A percentile compares a stretch with the other conserved stretches of the same genome.
These are phyloP conservation scores for Siniperca scherzeri DNA, from an alignment of 2,797 vertebrate genomes.

Conservation along the genomic window DNA sequence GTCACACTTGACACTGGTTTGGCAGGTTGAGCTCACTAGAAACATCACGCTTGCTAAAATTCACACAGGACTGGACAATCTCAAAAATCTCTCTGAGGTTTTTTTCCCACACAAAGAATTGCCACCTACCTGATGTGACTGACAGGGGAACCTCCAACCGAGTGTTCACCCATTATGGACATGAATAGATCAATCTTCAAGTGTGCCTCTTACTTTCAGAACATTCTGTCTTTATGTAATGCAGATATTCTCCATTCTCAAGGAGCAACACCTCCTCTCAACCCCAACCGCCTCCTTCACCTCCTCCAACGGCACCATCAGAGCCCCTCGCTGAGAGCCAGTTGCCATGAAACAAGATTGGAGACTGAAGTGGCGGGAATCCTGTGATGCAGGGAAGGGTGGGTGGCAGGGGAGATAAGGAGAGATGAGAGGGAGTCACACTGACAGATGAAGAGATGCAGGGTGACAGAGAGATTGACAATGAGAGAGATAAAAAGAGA, in stretches of 20 bases:
- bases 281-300: neutral
- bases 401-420: neutral
- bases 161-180: conserved; percentile 4
- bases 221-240: conserved; percentile 35
- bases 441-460: conserved; percentile 36
- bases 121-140: neutral
- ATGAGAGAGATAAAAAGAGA: conserved; percentile 7
- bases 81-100: neutral
- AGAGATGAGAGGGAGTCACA: conserved; percentile 35
- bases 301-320: conserved; percentile 15
- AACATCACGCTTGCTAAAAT: neutral
- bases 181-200: conserved; percentile 7
- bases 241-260: conserved; percentile 25
- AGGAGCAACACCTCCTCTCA: conserved; percentile 19
- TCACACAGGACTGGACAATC: neutral
- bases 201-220: conserved; percentile 2
- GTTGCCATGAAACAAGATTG: conserved; percentile 67
- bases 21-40: neutral
- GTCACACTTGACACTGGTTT: neutral
- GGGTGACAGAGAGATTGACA: conserved; percentile 15
- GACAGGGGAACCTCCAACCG: neutral
- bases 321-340: conserved; percentile 50
- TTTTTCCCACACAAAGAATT: neutral
- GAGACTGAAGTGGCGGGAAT: conserved; percentile 59
- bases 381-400: conserved; percentile 28